Evolutionary conservation across 2,113 vertebrate species (phyloP).

Genomic region (Danionella cerebrum): DNA sequence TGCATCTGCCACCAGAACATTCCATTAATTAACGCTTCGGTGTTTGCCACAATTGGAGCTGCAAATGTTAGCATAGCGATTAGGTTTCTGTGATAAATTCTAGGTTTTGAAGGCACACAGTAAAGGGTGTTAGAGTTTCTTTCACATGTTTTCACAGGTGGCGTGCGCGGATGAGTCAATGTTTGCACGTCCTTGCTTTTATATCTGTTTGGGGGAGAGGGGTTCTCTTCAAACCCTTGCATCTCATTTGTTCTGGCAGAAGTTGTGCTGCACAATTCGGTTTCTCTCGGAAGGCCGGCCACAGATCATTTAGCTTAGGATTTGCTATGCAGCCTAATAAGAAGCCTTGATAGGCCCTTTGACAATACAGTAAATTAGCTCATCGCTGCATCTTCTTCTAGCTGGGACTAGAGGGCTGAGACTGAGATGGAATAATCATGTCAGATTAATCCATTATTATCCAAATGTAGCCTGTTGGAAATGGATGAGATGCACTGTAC

Average conservation of each 20-base stretch:
- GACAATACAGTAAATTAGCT: conserved; percentile 28
- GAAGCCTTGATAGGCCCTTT: conserved; percentile 15
- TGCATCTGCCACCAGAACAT: conserved; percentile 14
- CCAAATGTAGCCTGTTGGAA: background rate
- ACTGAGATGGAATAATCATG: conserved; percentile 23
- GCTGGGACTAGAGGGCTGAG: background rate
- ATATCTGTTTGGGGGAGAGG: conserved; percentile 1
- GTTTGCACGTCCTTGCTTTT: conserved; percentile 8
- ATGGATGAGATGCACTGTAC: background rate
- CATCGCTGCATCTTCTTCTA: conserved; percentile 17
- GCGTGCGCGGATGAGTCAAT: conserved; percentile 7
- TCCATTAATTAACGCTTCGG: conserved; percentile 25
- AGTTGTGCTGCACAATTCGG: background rate
- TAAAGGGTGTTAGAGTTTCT: too few relatives aligned
- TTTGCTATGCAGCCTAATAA: conserved; percentile 22
- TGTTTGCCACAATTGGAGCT: conserved; percentile 22
- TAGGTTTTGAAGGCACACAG: background rate
- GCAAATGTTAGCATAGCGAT: conserved; percentile 26
- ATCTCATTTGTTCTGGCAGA: background rate
- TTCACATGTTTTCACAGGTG: conserved; percentile 22
- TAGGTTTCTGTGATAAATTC: conserved; percentile 17
- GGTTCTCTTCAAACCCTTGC: conserved; percentile 8
- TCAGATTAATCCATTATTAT: conserved; percentile 20
- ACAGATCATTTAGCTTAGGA: conserved; percentile 26
- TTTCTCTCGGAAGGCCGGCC: background rate